Evolutionary conservation across 2,888 invertebrate species (phyloP).

Genomic region (Mellilla xanthometata): DNA sequence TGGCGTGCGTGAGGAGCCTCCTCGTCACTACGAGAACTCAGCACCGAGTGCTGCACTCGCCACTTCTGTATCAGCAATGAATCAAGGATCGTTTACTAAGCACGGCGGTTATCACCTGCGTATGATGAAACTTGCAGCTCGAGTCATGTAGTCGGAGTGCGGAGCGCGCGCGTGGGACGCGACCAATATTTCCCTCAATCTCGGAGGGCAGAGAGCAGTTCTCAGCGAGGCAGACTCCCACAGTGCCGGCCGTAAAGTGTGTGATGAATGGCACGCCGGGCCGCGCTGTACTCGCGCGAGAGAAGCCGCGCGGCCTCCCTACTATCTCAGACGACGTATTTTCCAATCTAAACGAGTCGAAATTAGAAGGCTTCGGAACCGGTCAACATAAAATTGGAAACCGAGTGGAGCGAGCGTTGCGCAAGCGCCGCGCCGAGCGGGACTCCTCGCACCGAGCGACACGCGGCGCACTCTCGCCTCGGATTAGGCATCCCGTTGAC

Average conservation of each 20-base stretch:
- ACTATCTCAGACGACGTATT: constrained; percentile 60
- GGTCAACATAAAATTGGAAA: constrained; percentile 83
- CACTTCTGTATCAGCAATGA: too few relatives aligned
- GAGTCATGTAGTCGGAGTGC: too few relatives aligned
- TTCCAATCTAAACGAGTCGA: constrained; percentile 81
- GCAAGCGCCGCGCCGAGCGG: constrained; percentile 61
- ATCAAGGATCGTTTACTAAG: too few relatives aligned
- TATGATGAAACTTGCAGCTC: too few relatives aligned
- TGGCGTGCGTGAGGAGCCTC: constrained; percentile 7
- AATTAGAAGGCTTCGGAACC: constrained; percentile 81
- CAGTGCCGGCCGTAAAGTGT: constrained; percentile 38
- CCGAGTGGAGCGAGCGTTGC: constrained; percentile 78
- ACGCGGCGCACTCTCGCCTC: too few relatives aligned
- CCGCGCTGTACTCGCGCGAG: constrained; percentile 38
- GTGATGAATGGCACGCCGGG: constrained; percentile 43
- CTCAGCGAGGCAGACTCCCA: constrained; percentile 30
- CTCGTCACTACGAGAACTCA: too few relatives aligned
- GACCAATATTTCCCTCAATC: constrained; percentile 16
- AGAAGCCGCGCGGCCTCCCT: constrained; percentile 34
- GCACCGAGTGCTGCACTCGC: too few relatives aligned
- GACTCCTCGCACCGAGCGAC: too few relatives aligned
- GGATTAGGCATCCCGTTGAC: constrained; percentile 73
- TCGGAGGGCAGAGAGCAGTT: constrained; percentile 7
- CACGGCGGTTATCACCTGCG: too few relatives aligned
- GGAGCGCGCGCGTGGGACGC: neutral